These are phyloP conservation scores for Rousettus madagascariensis DNA, from an alignment of 2,797 vertebrate genomes.

Conservation along the genomic window DNA sequence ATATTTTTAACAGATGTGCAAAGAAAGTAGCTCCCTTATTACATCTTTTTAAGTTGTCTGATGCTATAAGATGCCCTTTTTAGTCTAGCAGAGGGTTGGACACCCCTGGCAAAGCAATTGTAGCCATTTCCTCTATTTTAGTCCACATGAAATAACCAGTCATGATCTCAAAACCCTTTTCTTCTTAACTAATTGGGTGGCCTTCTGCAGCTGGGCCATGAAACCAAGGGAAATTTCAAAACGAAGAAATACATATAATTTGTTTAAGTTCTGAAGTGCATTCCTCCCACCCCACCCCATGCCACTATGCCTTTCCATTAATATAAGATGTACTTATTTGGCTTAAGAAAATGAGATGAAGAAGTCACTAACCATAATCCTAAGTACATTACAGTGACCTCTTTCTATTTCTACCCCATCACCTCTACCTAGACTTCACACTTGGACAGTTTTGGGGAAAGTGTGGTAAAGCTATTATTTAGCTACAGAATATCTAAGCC, in stretches of 20 bases:
- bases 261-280: slow-evolving; percentile 41
- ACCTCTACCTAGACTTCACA: background rate
- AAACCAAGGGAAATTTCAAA: slow-evolving; percentile 58
- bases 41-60: slow-evolving; percentile 34
- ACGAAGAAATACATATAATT: slow-evolving; percentile 12
- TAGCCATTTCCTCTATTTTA: slow-evolving; percentile 67
- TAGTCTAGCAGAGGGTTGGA: slow-evolving; percentile 22
- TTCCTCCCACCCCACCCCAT: background rate
- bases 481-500: background rate
- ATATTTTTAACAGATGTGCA: slow-evolving; percentile 69
- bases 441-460: background rate
- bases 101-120: slow-evolving; percentile 43
- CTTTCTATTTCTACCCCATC: background rate
- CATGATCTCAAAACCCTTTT: slow-evolving; percentile 27
- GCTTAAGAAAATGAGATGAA: background rate
- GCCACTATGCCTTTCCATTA: background rate
- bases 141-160: slow-evolving; percentile 55
- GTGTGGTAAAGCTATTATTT: background rate
- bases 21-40: slow-evolving; percentile 47
- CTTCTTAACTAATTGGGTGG: slow-evolving; percentile 72
- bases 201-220: slow-evolving; percentile 52
- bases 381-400: background rate
- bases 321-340: background rate
- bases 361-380: background rate
- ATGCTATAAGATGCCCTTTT: slow-evolving; percentile 46